These are phyloP conservation scores for Podarcis raffonei DNA, from an alignment of 2,113 vertebrate genomes.

Conservation along the genomic window DNA sequence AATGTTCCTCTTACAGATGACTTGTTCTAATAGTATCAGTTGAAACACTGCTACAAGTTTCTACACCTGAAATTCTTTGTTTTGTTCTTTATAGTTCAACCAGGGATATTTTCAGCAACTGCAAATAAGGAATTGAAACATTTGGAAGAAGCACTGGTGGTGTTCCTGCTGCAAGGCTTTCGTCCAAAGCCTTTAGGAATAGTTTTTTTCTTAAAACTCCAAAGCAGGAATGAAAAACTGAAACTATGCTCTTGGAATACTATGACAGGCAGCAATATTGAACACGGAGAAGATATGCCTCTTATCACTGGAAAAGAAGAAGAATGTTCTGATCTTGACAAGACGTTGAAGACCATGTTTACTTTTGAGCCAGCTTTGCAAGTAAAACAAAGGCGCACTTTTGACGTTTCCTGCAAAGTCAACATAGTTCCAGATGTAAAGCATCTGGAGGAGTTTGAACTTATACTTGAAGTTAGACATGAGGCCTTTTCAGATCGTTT, in stretches of 20 bases:
- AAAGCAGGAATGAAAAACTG: background rate
- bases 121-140: background rate
- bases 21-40: background rate
- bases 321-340: background rate
- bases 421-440: background rate
- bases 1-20: background rate
- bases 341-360: background rate
- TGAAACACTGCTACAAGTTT: background rate
- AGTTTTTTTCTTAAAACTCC: background rate
- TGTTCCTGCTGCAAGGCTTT: slow-evolving; percentile 8
- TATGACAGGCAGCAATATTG: rapidly evolving
- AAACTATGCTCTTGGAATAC: background rate
- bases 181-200: slow-evolving; percentile 7
- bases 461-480: background rate
- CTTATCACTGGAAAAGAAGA: background rate
- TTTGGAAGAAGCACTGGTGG: slow-evolving; percentile 21
- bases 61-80: background rate
- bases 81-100: slow-evolving; percentile 20
- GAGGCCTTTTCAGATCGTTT: background rate
- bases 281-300: background rate
- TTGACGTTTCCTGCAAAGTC: background rate
- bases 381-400: rapidly evolving
- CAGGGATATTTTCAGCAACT: slow-evolving; percentile 1
- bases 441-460: background rate
- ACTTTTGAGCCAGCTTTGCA: background rate